These are phyloP conservation scores for Orycteropus afer DNA, from an alignment of 2,113 vertebrate genomes.

Conservation along the genomic window DNA sequence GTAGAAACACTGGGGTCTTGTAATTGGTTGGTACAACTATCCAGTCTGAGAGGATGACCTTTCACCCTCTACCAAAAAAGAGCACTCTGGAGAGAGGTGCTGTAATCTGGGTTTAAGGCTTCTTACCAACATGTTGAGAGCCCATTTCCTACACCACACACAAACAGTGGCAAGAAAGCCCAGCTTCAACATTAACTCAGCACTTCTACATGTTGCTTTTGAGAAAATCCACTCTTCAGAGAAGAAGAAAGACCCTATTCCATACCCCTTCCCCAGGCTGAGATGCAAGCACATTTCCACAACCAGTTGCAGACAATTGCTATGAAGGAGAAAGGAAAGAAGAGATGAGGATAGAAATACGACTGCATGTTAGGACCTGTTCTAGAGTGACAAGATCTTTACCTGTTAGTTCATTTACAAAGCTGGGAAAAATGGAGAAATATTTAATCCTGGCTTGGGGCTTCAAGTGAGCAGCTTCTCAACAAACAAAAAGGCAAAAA, in stretches of 20 bases:
- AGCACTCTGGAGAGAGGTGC: constrained; percentile 92
- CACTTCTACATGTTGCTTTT: constrained; percentile 88
- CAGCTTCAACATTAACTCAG: constrained; percentile 87
- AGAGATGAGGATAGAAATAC: constrained; percentile 71
- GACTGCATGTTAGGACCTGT: constrained; percentile 63
- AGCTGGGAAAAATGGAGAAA: constrained; percentile 2
- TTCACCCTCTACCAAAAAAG: constrained; percentile 91
- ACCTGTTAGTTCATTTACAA: constrained; percentile 52
- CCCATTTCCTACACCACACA: constrained; percentile 90
- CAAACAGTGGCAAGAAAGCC: constrained; percentile 90
- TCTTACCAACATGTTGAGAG: constrained; percentile 93
- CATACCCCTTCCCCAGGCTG: constrained; percentile 55
- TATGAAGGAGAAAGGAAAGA: constrained; percentile 77
- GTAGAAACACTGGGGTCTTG: constrained; percentile 88
- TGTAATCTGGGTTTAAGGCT: constrained; percentile 95
- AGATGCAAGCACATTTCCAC: constrained; percentile 77
- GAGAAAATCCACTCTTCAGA: constrained; percentile 88
- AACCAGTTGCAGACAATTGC: constrained; percentile 75
- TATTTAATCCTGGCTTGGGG: not conserved
- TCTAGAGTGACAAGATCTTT: constrained; percentile 61
- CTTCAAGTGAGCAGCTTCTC: not conserved
- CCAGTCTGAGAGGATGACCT: constrained; percentile 95
- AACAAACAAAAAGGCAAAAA: not conserved
- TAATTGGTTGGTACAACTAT: constrained; percentile 94
- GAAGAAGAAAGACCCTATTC: constrained; percentile 77